phyloP scores from a whole-genome alignment of 2,113 vertebrate species.

The Malurus alboscapulatus region DNA sequence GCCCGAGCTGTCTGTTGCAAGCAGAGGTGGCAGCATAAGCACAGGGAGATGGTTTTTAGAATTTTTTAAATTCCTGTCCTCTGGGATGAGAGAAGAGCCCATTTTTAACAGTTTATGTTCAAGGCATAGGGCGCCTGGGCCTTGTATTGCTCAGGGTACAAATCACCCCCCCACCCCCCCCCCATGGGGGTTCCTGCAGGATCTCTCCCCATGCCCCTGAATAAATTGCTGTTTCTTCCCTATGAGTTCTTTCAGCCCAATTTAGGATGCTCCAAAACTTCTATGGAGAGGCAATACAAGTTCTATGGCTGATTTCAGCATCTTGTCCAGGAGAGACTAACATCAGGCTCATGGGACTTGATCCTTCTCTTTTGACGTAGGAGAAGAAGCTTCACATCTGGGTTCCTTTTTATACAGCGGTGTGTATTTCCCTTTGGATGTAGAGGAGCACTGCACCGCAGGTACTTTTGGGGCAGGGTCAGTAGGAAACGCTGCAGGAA shows the following conservation, averaged over 20 bases:
- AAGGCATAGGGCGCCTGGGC: background rate
- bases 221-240: background rate
- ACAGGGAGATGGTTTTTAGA: background rate
- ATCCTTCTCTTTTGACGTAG: background rate
- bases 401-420: background rate
- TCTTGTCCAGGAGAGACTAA: background rate
- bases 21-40: conserved; percentile 48
- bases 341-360: background rate
- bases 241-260: background rate
- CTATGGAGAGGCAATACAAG: background rate
- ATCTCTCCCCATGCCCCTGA: background rate
- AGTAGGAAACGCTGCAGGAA: background rate
- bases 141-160: background rate
- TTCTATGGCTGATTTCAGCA: background rate
- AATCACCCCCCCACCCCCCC: background rate
- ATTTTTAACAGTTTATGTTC: background rate
- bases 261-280: background rate
- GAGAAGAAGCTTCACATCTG: background rate
- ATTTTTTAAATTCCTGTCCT: background rate
- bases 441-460: background rate
- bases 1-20: background rate
- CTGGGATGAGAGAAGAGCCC: background rate
- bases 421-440: background rate
- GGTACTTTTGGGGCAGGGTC: background rate
- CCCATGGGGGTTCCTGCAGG: fast-evolving